These are phyloP conservation scores for Oceanites oceanicus DNA, from an alignment of 2,113 vertebrate genomes.

Conservation along the genomic window DNA sequence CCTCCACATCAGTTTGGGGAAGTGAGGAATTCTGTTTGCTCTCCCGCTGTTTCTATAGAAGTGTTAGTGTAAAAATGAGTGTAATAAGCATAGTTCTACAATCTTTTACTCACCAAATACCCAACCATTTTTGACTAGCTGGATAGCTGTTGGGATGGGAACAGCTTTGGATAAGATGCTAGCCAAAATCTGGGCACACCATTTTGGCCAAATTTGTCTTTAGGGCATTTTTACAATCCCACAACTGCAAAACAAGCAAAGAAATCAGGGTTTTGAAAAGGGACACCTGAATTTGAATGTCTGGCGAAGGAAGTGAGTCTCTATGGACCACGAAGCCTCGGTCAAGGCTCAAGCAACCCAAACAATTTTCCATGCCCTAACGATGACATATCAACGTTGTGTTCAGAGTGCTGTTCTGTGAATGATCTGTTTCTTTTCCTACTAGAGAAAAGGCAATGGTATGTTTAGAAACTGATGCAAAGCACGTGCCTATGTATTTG, in stretches of 20 bases:
- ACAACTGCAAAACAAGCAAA: not conserved
- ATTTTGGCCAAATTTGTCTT: not conserved
- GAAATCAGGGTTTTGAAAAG: not conserved
- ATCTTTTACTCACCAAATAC: not conserved
- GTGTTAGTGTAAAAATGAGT: not conserved
- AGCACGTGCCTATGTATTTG: rapidly evolving
- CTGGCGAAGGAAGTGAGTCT: not conserved
- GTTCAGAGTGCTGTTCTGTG: not conserved
- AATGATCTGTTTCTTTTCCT: not conserved
- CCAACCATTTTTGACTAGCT: not conserved
- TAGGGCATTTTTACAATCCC: not conserved
- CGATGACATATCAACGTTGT: not conserved
- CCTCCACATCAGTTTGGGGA: not conserved
- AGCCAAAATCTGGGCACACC: not conserved
- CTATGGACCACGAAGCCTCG: not conserved
- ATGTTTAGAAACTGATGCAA: not conserved
- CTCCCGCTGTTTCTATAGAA: not conserved
- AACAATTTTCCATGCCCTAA: not conserved
- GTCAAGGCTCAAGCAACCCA: not conserved
- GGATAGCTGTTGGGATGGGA: not conserved
- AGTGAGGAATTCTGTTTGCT: not conserved
- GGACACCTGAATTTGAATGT: not conserved
- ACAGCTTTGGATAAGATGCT: not conserved
- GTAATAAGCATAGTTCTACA: not conserved
- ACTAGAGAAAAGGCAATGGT: not conserved